These are phyloP conservation scores for Leptestheria dahalacensis DNA, from an alignment of 1,140 invertebrate species.

Conservation along the genomic window DNA sequence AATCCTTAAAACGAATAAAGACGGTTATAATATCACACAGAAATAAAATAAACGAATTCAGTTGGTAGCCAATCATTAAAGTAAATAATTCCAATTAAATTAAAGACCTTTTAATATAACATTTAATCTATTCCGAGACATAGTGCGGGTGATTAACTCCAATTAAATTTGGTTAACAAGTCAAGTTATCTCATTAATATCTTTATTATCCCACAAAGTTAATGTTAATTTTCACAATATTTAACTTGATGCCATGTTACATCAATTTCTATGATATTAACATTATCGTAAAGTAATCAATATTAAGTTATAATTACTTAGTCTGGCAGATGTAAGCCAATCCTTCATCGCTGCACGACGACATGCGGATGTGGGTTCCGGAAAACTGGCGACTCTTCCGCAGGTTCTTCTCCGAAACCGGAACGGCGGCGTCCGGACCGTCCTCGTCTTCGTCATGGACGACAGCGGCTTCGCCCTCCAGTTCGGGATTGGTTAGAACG, in stretches of 20 bases:
- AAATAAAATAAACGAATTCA: too few relatives aligned
- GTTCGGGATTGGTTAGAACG: not conserved
- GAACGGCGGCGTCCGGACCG: not conserved
- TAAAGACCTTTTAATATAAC: too few relatives aligned
- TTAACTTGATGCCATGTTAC: not conserved
- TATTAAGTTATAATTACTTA: too few relatives aligned
- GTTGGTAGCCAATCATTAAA: too few relatives aligned
- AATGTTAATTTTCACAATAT: not conserved
- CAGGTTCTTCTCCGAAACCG: too few relatives aligned
- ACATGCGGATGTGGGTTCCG: constrained; percentile 9
- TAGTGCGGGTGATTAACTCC: too few relatives aligned
- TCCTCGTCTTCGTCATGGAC: not conserved
- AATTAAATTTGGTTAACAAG: too few relatives aligned
- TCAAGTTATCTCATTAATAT: not conserved
- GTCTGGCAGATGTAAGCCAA: constrained; percentile 10
- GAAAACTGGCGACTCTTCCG: constrained; percentile 2
- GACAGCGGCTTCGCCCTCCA: not conserved
- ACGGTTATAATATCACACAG: not conserved
- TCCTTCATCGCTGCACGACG: constrained; percentile 2
- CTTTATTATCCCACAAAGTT: not conserved
- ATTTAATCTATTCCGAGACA: too few relatives aligned
- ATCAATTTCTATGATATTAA: not conserved
- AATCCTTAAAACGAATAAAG: constrained; percentile 27
- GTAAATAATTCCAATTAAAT: not conserved
- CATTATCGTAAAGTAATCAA: too few relatives aligned